These are phyloP conservation scores for Phylloscopus trochiloides DNA, from an alignment of 2,113 vertebrate species.

Conservation along the genomic window DNA sequence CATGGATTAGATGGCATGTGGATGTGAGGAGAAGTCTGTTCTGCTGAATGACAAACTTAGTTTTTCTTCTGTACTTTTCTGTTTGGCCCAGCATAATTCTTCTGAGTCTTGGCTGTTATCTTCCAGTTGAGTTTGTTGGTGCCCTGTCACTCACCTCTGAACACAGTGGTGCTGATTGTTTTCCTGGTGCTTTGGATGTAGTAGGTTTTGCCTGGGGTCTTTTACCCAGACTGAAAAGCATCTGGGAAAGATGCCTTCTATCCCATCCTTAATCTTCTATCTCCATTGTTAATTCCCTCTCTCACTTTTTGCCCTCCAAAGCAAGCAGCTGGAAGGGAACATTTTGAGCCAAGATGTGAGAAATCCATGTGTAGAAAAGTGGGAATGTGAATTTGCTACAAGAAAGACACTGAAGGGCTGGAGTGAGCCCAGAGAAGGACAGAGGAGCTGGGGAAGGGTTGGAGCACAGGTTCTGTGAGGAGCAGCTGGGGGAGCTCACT, in stretches of 20 bases:
- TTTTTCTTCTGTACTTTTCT: background rate
- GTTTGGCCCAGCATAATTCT: background rate
- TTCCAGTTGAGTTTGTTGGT: background rate
- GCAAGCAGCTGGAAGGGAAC: background rate
- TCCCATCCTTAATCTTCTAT: too few relatives aligned
- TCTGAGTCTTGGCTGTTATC: background rate
- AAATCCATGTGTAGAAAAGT: background rate
- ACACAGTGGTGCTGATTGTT: background rate
- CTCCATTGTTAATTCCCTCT: background rate
- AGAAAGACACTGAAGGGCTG: background rate
- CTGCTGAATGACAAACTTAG: background rate
- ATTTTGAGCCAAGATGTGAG: background rate
- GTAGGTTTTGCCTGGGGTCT: background rate
- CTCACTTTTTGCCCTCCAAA: background rate
- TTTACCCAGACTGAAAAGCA: background rate
- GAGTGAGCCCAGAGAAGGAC: background rate
- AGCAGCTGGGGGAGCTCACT: background rate
- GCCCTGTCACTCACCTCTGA: background rate
- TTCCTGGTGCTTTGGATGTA: background rate
- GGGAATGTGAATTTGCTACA: background rate
- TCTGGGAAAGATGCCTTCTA: background rate
- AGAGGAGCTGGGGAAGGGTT: background rate
- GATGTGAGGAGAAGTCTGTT: background rate
- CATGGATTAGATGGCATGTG: background rate
- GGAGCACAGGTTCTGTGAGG: background rate